phyloP scores from a whole-genome alignment of 2,113 vertebrate species.

The Psammodynastes pulverulentus region DNA sequence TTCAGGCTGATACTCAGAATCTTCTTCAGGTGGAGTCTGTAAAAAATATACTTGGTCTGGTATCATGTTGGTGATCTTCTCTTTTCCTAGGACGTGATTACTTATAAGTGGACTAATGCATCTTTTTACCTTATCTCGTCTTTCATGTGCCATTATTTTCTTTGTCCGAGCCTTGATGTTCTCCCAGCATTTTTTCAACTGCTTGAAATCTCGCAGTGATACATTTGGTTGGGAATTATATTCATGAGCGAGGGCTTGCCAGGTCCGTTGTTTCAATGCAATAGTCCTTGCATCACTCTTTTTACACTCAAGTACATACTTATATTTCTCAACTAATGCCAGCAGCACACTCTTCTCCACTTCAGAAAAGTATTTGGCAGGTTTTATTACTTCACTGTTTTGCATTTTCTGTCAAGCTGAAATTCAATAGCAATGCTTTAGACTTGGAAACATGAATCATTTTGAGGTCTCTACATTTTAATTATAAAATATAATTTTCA shows the following conservation, averaged over 20 bases:
- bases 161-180: constrained; percentile 84
- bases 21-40: constrained; percentile 75
- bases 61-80: constrained; percentile 76
- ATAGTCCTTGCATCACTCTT: constrained; percentile 80
- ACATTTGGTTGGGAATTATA: constrained; percentile 80
- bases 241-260: constrained; percentile 78
- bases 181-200: constrained; percentile 83
- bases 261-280: constrained; percentile 78
- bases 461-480: neutral
- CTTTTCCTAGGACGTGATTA: constrained; percentile 73
- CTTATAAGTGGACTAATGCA: constrained; percentile 75
- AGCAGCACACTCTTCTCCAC: constrained; percentile 80
- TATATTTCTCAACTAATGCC: constrained; percentile 79
- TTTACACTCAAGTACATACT: constrained; percentile 79
- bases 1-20: constrained; percentile 73
- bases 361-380: constrained; percentile 82
- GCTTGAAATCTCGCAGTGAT: constrained; percentile 78
- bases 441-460: neutral
- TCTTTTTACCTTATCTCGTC: constrained; percentile 77
- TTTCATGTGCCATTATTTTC: constrained; percentile 83
- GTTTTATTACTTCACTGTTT: constrained; percentile 82
- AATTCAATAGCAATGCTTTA: constrained; percentile 42
- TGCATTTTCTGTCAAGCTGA: constrained; percentile 78
- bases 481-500: neutral
- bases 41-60: constrained; percentile 80